Percentiles rank a stretch among this genome's conserved stretches.
Conservation (phyloP, 2,888 invertebrate genomes). For the Chalcosyrphus nemorum region DNA sequence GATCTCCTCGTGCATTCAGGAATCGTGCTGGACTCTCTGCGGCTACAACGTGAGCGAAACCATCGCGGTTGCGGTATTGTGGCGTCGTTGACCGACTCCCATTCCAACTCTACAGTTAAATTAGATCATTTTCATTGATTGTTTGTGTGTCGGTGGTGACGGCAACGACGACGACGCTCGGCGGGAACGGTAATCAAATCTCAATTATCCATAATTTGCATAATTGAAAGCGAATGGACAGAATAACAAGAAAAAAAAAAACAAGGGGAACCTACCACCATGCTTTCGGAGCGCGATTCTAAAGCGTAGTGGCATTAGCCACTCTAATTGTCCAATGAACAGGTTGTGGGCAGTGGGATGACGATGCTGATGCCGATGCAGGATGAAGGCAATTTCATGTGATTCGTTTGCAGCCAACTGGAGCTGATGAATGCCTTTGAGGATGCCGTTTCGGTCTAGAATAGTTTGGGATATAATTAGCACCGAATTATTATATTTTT, state of each 20-base stretch:
- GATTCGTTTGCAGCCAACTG: background rate
- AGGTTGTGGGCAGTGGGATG: slow-evolving; percentile 11
- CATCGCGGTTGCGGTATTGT: background rate
- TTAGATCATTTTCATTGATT: slow-evolving; percentile 65
- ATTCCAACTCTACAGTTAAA: slow-evolving; percentile 40
- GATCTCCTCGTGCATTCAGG: background rate
- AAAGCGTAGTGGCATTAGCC: slow-evolving; percentile 4
- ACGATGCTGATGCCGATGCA: background rate
- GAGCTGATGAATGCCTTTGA: slow-evolving; percentile 34
- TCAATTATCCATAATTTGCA: slow-evolving; percentile 70
- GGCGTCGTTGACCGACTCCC: slow-evolving; percentile 35
- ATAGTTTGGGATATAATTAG: background rate
- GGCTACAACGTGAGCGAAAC: background rate
- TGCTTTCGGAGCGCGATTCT: background rate
- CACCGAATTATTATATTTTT: background rate
- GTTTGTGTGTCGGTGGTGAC: no score
- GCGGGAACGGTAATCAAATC: slow-evolving; percentile 59
- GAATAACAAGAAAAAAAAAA: no score
- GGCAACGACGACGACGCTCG: no score
- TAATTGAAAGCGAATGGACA: slow-evolving; percentile 59
- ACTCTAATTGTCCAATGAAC: slow-evolving; percentile 11
- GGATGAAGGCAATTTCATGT: slow-evolving; percentile 35
- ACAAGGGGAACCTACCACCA: background rate
- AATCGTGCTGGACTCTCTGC: slow-evolving; percentile 15
- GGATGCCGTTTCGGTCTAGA: background rate